Evolutionary conservation across 92 coral and sea anemone genomes (phyloP), one percentile per base, ranked within the genome.

Genomic region (Ricordea florida): DNA sequence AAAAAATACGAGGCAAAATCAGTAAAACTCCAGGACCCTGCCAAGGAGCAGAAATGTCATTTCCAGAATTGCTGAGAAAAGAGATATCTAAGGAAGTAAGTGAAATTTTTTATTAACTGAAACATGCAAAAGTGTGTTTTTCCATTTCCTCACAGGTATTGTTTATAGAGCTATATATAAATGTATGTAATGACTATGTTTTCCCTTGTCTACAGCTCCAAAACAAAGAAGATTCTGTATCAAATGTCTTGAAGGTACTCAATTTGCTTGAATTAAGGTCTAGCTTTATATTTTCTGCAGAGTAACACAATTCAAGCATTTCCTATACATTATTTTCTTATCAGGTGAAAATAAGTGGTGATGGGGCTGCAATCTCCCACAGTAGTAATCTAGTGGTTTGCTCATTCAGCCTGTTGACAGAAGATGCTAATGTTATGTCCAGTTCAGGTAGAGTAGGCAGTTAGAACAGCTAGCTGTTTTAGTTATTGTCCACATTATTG

Each of bases 401-500:
- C 40, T 56, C 62, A 11, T 56, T 56, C 33, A 15, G 22, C 20
- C 30, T 56, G 22, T 42, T 56, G n/a, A n/a, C n/a, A n/a, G 40
- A 24, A 24, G 62, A 56, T 56, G 56, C 15, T 14, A 56, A 56
- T 56, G 62, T 56, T 10, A 56, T 56, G 62, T 56, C 28, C 20
- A 56, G 62, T 56, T 56, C 62, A 56, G 62, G 62, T 56, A 56
- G 62, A n/a, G n/a, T n/a, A n/a, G n/a, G n/a, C n/a, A n/a, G n/a
- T n/a, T n/a, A n/a, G n/a, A n/a, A n/a, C n/a, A n/a, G n/a, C n/a
- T n/a, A n/a, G n/a, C n/a, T n/a, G n/a, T n/a, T n/a, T n/a, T n/a
- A n/a, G n/a, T n/a, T n/a, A n/a, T n/a, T n/a, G n/a, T n/a, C n/a
- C n/a, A n/a, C n/a, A n/a, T n/a, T n/a, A n/a, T n/a, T n/a, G n/a